Percentiles rank a stretch among this genome's conserved stretches.
phyloP scores from a whole-genome alignment of 2,888 invertebrate species.

The Eristalis tenax region DNA sequence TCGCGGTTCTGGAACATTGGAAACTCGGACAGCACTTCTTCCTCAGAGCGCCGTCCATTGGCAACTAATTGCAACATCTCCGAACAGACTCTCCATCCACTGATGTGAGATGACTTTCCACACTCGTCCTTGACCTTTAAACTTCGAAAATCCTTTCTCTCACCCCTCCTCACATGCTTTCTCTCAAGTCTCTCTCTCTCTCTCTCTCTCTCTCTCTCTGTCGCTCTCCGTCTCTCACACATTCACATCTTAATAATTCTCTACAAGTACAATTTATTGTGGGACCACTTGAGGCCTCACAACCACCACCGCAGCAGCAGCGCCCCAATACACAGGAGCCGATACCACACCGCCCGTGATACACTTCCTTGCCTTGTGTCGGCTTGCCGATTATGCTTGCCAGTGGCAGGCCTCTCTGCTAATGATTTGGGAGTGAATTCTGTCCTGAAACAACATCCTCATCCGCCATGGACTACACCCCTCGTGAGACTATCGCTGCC shows the following conservation, averaged over 20 bases:
- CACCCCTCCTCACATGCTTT: not conserved
- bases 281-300: conserved; percentile 1
- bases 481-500: conserved; percentile 18
- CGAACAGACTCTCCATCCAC: not conserved
- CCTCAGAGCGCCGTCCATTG: not conserved
- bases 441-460: conserved; percentile 43
- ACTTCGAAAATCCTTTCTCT: conserved; percentile 27
- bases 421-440: conserved; percentile 19
- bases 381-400: conserved; percentile 45
- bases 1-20: not conserved
- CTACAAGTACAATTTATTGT: not conserved
- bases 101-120: conserved; percentile 50
- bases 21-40: not conserved
- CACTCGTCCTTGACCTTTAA: conserved; percentile 62
- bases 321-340: conserved; percentile 24
- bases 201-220: conserved; percentile 12
- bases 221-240: not conserved
- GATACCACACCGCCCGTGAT: conserved; percentile 8
- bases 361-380: conserved; percentile 10
- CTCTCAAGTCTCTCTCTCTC: no score
- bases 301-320: conserved; percentile 3
- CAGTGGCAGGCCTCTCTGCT: conserved; percentile 8
- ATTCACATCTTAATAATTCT: not conserved
- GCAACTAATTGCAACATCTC: conserved; percentile 25
- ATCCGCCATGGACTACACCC: conserved; percentile 6